phyloP scores from a whole-genome alignment of 2,888 invertebrate species.

The Trachelus iudaicus region DNA sequence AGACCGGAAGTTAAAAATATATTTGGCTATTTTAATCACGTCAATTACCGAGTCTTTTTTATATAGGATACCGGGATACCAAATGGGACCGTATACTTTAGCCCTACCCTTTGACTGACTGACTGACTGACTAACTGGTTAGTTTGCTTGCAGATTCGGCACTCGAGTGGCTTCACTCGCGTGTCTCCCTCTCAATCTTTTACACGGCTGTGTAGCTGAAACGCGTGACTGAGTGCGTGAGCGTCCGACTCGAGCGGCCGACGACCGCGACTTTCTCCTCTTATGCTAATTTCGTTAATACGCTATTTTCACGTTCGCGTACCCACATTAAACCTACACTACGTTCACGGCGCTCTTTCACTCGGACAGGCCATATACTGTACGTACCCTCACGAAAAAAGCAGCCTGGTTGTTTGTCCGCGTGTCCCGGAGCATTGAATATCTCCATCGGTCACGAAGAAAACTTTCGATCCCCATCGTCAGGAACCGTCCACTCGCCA shows the following conservation, averaged over 20 bases:
- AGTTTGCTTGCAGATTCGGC: conserved; percentile 35
- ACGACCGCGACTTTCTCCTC: conserved; percentile 61
- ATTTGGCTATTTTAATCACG: not conserved
- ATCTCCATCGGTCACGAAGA: not conserved
- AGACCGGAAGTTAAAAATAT: not conserved
- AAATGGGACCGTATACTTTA: not conserved
- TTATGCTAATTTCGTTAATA: conserved; percentile 62
- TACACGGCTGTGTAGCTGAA: not conserved
- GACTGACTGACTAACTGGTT: conserved; percentile 22
- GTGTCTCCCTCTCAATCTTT: not conserved
- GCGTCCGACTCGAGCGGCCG: conserved; percentile 37
- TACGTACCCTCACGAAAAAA: not conserved
- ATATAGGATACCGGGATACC: not conserved
- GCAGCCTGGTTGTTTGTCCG: not conserved
- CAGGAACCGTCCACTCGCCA: not conserved
- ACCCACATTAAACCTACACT: not conserved
- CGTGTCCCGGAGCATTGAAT: not conserved
- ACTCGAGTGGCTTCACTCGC: conserved; percentile 12
- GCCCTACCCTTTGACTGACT: not conserved
- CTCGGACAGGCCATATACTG: not conserved
- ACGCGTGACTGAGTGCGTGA: conserved; percentile 20
- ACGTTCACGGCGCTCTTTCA: not conserved
- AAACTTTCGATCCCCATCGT: not conserved
- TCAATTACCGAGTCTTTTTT: not conserved
- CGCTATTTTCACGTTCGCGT: conserved; percentile 48